These are phyloP conservation scores for Pemphredon lugubris DNA, from an alignment of 2,888 invertebrate species.

Conservation along the genomic window DNA sequence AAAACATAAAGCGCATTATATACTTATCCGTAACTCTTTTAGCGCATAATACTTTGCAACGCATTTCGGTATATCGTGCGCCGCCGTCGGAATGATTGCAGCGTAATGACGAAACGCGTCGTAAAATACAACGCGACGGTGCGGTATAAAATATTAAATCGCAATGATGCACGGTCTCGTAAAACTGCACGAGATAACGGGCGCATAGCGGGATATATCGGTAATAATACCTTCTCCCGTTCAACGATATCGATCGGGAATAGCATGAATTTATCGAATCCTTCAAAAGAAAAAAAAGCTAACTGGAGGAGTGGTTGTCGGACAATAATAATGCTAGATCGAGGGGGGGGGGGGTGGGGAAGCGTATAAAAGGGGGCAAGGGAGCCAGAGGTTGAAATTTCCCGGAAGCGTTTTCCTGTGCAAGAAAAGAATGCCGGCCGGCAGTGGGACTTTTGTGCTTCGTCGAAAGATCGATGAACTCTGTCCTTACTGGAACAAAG, in stretches of 20 bases:
- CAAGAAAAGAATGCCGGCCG: slow-evolving; percentile 36
- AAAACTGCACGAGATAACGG: slow-evolving; percentile 18
- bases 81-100: slow-evolving; percentile 4
- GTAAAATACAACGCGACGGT: slow-evolving; percentile 10
- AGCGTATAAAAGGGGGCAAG: neutral
- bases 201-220: no score
- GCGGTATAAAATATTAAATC: slow-evolving; percentile 22
- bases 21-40: no score
- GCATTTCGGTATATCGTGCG: neutral
- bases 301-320: neutral
- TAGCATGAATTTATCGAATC: slow-evolving; percentile 8
- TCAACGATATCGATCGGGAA: slow-evolving; percentile 8
- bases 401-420: slow-evolving; percentile 53
- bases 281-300: neutral
- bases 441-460: slow-evolving; percentile 38
- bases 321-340: slow-evolving; percentile 34
- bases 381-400: slow-evolving; percentile 25
- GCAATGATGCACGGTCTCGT: slow-evolving; percentile 17
- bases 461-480: slow-evolving; percentile 61
- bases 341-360: slow-evolving; percentile 8
- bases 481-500: slow-evolving; percentile 27
- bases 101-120: slow-evolving; percentile 3
- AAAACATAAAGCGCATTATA: no score
- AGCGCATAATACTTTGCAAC: neutral
- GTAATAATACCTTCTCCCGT: neutral